Conservation (phyloP, 2,797 vertebrate genomes). For the Cygnus olor region DNA sequence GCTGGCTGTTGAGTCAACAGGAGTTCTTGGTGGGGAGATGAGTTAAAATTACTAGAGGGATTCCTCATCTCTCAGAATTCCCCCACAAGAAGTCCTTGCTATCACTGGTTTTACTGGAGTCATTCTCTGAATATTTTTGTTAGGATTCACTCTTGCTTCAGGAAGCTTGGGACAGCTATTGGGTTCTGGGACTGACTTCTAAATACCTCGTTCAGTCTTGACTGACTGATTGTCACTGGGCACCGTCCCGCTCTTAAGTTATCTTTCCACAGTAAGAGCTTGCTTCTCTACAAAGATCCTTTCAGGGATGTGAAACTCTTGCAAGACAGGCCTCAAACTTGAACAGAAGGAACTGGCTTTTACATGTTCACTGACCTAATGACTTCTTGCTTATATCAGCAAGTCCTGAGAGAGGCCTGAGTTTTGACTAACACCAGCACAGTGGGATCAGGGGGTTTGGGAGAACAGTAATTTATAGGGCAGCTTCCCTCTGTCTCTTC, state of each 20-base stretch:
- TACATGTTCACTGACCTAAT: accelerated
- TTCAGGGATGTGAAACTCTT: not conserved
- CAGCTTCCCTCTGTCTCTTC: not conserved
- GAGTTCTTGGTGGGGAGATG: not conserved
- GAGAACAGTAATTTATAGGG: not conserved
- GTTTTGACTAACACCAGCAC: not conserved
- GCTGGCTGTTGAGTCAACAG: not conserved
- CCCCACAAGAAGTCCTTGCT: not conserved
- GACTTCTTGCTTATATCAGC: accelerated
- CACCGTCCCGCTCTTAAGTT: not conserved
- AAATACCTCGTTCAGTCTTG: not conserved
- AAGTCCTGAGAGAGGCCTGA: accelerated
- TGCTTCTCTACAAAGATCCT: not conserved
- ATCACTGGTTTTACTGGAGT: not conserved
- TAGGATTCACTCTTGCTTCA: not conserved
- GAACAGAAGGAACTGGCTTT: not conserved
- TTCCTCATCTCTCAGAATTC: not conserved
- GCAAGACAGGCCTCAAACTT: not conserved
- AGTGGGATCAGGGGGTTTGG: not conserved
- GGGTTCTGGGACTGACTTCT: not conserved
- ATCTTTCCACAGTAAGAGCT: not conserved
- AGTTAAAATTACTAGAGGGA: not conserved
- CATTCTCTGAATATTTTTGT: not conserved
- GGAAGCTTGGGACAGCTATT: not conserved
- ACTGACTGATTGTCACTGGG: not conserved